Evolutionary conservation across 2,797 vertebrate genomes (phyloP).

Genomic region (Aplochiton taeniatus): DNA sequence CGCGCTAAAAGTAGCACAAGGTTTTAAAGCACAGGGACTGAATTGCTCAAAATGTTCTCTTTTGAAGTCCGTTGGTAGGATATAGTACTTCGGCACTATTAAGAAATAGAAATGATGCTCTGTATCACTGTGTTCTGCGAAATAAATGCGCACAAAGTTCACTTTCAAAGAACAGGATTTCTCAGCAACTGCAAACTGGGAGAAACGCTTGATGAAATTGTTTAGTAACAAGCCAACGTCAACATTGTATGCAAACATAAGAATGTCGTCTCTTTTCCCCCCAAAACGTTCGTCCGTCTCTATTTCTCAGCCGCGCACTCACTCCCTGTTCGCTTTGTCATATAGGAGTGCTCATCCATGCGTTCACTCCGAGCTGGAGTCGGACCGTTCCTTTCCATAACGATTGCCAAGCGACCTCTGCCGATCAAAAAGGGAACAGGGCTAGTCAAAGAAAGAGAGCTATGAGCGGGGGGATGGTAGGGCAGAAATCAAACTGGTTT

Average conservation of each 20-base stretch:
- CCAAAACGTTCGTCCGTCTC: constrained; percentile 48
- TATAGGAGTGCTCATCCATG: constrained; percentile 68
- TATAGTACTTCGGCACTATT: constrained; percentile 46
- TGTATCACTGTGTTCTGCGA: constrained; percentile 11
- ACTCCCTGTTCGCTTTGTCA: constrained; percentile 62
- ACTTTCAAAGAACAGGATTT: constrained; percentile 31
- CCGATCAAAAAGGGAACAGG: constrained; percentile 54
- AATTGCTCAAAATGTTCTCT: constrained; percentile 54
- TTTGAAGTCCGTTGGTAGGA: constrained; percentile 62
- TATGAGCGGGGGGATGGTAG: constrained; percentile 5
- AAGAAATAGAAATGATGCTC: constrained; percentile 63
- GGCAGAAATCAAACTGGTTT: constrained; percentile 16
- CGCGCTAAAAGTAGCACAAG: constrained; percentile 66
- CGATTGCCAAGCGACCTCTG: constrained; percentile 78
- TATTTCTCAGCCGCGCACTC: constrained; percentile 56
- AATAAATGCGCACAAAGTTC: constrained; percentile 53
- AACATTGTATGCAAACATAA: constrained; percentile 26
- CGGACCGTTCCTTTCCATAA: constrained; percentile 36
- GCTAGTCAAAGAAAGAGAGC: constrained; percentile 6
- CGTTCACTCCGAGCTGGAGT: constrained; percentile 32
- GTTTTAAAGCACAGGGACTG: constrained; percentile 54
- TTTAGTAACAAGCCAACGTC: constrained; percentile 21
- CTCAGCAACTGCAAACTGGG: neutral
- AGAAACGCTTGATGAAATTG: constrained; percentile 32
- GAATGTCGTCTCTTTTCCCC: constrained; percentile 38